A percentile compares a stretch with the other conserved stretches of the same genome.
Evolutionary conservation across 2,888 invertebrate genomes (phyloP).

Genomic region (Sarcophaga variegata): DNA sequence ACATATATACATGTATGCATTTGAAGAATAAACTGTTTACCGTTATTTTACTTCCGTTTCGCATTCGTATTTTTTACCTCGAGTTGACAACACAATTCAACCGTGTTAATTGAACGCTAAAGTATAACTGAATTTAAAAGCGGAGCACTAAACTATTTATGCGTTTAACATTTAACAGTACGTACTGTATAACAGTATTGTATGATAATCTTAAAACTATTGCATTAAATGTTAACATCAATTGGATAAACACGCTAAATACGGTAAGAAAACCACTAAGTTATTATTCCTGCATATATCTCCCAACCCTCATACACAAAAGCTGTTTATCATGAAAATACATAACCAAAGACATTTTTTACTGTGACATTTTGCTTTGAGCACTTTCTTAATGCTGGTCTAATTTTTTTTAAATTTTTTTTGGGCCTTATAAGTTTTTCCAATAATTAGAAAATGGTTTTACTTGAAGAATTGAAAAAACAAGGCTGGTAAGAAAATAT

Average conservation of each 20-base stretch:
- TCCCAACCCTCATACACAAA: background rate
- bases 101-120: slow-evolving; percentile 52
- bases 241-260: background rate
- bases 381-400: slow-evolving; percentile 34
- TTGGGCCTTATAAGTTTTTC: slow-evolving; percentile 46
- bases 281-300: background rate
- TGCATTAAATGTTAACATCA: background rate
- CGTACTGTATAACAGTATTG: background rate
- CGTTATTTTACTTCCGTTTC: slow-evolving; percentile 52
- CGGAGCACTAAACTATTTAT: background rate
- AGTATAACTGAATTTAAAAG: slow-evolving; percentile 48
- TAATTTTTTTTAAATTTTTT: slow-evolving; percentile 29
- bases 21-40: background rate
- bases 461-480: slow-evolving; percentile 85
- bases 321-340: slow-evolving; percentile 14
- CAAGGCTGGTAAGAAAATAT: slow-evolving; percentile 85
- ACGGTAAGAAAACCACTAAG: background rate
- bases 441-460: slow-evolving; percentile 82
- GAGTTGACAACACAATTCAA: slow-evolving; percentile 15
- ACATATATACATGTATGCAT: too few relatives aligned
- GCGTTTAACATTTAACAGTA: background rate
- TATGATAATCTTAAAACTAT: background rate
- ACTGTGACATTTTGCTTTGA: slow-evolving; percentile 45
- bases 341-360: background rate
- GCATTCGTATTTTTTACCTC: slow-evolving; percentile 9